Conservation (phyloP, 1,140 invertebrate species). For the Pseudomyrmex cubaensis region DNA sequence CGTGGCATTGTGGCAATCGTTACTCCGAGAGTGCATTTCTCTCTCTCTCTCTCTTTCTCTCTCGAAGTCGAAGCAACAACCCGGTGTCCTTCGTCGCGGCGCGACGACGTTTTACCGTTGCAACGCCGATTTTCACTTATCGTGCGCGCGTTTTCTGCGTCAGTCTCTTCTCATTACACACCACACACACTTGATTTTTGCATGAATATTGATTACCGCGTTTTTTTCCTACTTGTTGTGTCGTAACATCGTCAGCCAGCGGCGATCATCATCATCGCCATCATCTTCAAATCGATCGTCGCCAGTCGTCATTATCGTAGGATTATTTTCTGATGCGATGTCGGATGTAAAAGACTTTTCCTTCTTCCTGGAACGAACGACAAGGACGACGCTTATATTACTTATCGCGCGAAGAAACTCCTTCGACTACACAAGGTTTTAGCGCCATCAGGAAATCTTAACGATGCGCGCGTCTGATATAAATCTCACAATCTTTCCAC, state of each 20-base stretch:
- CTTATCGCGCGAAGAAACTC: not conserved
- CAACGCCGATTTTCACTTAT: conserved; percentile 50
- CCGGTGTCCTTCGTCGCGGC: conserved; percentile 63
- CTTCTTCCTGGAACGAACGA: not conserved
- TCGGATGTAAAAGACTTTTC: conserved; percentile 23
- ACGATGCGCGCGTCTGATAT: not conserved
- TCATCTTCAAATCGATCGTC: not conserved
- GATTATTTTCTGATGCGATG: conserved; percentile 31
- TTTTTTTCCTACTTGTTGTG: not conserved
- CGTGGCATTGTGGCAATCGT: conserved; percentile 43
- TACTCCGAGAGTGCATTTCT: conserved; percentile 36
- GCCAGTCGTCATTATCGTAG: not conserved
- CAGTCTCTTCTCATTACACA: conserved; percentile 5
- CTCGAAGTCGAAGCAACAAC: conserved; percentile 48
- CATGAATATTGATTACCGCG: conserved; percentile 4
- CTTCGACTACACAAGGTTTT: not conserved
- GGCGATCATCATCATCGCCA: conserved; percentile 10
- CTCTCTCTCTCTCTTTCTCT: not conserved
- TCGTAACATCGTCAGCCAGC: conserved; percentile 19
- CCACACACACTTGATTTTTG: conserved; percentile 36
- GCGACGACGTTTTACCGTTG: conserved; percentile 66
- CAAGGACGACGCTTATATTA: conserved; percentile 37
- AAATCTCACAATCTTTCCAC: conserved; percentile 7
- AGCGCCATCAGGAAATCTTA: not conserved
- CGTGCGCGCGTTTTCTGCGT: conserved; percentile 34